These are phyloP conservation scores for Actinemys pallida DNA, from an alignment of 2,113 vertebrate genomes.

Conservation along the genomic window DNA sequence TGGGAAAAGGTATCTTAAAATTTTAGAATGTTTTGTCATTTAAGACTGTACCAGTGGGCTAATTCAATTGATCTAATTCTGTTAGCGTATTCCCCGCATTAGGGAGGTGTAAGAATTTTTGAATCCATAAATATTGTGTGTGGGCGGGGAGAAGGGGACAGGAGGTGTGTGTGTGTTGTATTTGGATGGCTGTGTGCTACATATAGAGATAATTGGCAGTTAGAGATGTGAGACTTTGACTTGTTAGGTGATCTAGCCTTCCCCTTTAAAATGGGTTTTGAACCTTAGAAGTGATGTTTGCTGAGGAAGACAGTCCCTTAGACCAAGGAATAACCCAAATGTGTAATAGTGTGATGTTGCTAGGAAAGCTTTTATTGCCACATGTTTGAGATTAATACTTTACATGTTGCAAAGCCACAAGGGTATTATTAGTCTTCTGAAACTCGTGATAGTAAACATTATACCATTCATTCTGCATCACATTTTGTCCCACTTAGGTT, in stretches of 20 bases:
- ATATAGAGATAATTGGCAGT: neutral
- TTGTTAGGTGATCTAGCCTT: neutral
- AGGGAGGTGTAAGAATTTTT: neutral
- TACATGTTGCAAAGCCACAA: rapidly evolving
- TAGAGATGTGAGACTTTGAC: neutral
- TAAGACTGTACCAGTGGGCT: neutral
- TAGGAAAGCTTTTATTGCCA: neutral
- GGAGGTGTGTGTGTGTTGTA: neutral
- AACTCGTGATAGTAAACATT: rapidly evolving
- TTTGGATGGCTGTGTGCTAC: neutral
- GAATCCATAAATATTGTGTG: neutral
- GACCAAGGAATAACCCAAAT: neutral
- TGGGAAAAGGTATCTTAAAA: neutral
- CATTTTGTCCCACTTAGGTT: neutral
- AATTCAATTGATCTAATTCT: neutral
- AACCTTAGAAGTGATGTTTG: neutral
- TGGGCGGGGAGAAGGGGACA: neutral
- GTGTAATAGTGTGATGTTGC: neutral
- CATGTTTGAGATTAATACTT: neutral
- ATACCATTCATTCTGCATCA: neutral
- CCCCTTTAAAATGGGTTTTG: neutral
- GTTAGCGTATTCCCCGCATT: neutral
- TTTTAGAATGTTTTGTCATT: neutral
- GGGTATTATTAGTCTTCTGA: neutral
- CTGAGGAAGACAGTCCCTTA: too few relatives aligned